Conservation (phyloP, 2,888 invertebrate genomes). For the Junonia oenone region DNA sequence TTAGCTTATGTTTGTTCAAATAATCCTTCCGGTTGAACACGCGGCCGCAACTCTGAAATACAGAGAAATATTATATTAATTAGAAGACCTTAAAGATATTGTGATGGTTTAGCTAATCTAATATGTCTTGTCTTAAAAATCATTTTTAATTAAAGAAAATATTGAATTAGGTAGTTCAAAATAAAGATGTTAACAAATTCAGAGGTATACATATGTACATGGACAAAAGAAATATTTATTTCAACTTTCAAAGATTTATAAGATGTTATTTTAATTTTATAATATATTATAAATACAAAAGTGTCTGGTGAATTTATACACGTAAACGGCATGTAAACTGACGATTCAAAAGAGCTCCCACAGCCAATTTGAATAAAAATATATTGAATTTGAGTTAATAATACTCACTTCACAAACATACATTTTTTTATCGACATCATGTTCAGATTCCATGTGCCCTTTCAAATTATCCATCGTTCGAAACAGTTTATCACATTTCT, state of each 20-base stretch:
- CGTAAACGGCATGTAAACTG: no score
- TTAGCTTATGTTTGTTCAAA: conserved; percentile 54
- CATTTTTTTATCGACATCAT: conserved; percentile 44
- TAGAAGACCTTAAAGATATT: neutral
- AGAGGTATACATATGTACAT: no score
- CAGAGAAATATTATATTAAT: neutral
- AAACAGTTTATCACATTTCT: conserved; percentile 48
- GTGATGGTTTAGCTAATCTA: neutral
- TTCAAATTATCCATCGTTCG: conserved; percentile 46
- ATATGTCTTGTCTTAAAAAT: no score
- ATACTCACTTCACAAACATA: conserved; percentile 65
- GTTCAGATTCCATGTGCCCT: conserved; percentile 42
- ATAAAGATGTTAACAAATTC: no score
- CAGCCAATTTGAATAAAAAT: no score
- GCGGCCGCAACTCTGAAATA: conserved; percentile 56
- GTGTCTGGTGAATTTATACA: neutral
- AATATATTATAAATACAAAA: neutral
- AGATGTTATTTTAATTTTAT: no score
- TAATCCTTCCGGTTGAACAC: conserved; percentile 59
- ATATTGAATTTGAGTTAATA: no score
- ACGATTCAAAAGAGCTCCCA: no score
- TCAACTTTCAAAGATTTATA: no score
- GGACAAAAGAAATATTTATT: no score
- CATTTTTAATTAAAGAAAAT: no score
- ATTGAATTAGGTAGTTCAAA: no score